phyloP scores from a whole-genome alignment of 2,888 invertebrate species.

The Cremastinae sp. region DNA sequence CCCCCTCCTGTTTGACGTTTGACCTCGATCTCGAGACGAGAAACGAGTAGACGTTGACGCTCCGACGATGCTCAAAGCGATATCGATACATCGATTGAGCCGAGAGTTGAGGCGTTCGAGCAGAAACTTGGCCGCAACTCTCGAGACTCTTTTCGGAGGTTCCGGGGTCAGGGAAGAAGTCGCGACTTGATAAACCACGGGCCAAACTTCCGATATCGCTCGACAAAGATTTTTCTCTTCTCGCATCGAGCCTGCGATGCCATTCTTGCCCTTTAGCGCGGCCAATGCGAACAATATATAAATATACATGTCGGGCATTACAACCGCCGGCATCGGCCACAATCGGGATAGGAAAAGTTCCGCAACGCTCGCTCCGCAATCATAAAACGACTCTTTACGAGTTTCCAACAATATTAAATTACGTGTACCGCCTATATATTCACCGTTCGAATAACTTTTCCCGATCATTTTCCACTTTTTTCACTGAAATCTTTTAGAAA shows the following conservation, averaged over 20 bases:
- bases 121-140: slow-evolving; percentile 31
- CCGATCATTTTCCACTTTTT: too few species aligned
- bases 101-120: background rate
- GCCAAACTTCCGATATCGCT: background rate
- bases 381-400: slow-evolving; percentile 41
- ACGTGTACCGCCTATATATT: slow-evolving; percentile 25
- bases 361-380: slow-evolving; percentile 21
- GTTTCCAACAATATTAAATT: slow-evolving; percentile 56
- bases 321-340: slow-evolving; percentile 9
- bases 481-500: too few species aligned
- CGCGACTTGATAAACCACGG: slow-evolving; percentile 42
- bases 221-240: too few species aligned
- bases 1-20: background rate
- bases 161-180: slow-evolving; percentile 13
- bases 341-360: slow-evolving; percentile 44
- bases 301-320: slow-evolving; percentile 3
- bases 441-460: background rate
- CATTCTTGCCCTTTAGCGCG: too few species aligned
- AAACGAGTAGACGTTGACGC: background rate
- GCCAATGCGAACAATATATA: background rate
- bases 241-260: too few species aligned
- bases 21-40: slow-evolving; percentile 14
- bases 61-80: background rate
- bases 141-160: slow-evolving; percentile 29
- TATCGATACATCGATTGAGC: background rate